These are phyloP conservation scores for Andrena marginata DNA, from an alignment of 2,888 invertebrate species.

Conservation along the genomic window DNA sequence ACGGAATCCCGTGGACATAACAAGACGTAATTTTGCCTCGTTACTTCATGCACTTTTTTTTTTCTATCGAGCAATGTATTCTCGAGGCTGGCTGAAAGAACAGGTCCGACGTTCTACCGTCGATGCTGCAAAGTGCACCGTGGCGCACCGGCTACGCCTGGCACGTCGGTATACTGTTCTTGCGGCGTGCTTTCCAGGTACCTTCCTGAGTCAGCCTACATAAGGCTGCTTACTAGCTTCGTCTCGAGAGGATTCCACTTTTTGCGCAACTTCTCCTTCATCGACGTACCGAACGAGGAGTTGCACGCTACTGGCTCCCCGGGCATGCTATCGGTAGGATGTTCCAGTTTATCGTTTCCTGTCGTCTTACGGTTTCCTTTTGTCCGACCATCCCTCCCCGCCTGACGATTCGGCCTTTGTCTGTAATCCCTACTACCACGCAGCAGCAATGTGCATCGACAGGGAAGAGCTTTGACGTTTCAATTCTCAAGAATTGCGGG, in stretches of 20 bases:
- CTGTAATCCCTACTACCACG: not conserved
- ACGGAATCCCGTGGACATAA: slow-evolving; percentile 58
- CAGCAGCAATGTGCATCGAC: not conserved
- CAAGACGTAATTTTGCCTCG: slow-evolving; percentile 60
- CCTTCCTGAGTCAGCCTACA: slow-evolving; percentile 80
- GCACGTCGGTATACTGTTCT: slow-evolving; percentile 73
- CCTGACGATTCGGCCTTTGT: slow-evolving; percentile 28
- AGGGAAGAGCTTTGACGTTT: slow-evolving; percentile 1
- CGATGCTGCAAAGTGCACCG: slow-evolving; percentile 49
- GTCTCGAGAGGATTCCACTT: slow-evolving; percentile 77
- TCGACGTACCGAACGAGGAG: slow-evolving; percentile 59
- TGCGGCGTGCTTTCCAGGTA: slow-evolving; percentile 78
- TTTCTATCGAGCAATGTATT: slow-evolving; percentile 28
- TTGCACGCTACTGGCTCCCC: slow-evolving; percentile 60
- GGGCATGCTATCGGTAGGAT: slow-evolving; percentile 64
- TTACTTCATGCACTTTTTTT: slow-evolving; percentile 54
- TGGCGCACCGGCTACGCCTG: slow-evolving; percentile 43
- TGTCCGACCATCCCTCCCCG: slow-evolving; percentile 24
- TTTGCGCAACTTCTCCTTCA: slow-evolving; percentile 73
- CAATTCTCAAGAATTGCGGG: not conserved
- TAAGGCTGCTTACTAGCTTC: slow-evolving; percentile 79
- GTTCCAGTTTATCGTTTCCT: slow-evolving; percentile 75
- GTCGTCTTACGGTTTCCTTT: slow-evolving; percentile 60
- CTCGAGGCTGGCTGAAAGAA: slow-evolving; percentile 33
- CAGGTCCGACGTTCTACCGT: slow-evolving; percentile 49